Percentiles rank a stretch among this genome's conserved stretches.
Conservation (phyloP, 2,888 invertebrate genomes). For the Drosophila robusta region DNA sequence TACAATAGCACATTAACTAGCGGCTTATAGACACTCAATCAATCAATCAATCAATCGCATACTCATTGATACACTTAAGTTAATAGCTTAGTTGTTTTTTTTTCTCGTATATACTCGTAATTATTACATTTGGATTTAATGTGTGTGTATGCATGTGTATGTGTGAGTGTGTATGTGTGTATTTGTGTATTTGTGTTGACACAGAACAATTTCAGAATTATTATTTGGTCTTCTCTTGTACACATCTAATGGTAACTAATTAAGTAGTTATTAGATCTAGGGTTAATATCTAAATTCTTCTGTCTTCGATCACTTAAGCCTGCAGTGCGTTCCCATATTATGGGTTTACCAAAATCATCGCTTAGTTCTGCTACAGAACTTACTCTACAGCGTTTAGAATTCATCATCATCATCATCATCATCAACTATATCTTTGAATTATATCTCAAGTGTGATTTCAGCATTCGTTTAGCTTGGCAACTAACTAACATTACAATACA, state of each 20-base stretch:
- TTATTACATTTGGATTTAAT: constrained; percentile 51
- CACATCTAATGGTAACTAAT: constrained; percentile 75
- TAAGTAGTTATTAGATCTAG: constrained; percentile 46
- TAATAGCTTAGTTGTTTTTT: constrained; percentile 37
- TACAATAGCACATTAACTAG: constrained; percentile 48
- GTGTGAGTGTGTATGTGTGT: constrained; percentile 12
- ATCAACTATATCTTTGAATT: constrained; percentile 14
- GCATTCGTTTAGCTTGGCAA: constrained; percentile 65
- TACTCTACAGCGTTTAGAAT: constrained; percentile 50
- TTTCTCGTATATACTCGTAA: constrained; percentile 52
- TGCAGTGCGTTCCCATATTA: constrained; percentile 74
- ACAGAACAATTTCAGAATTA: constrained; percentile 59
- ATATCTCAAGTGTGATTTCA: constrained; percentile 44
- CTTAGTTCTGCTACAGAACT: constrained; percentile 76
- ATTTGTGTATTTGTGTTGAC: constrained; percentile 43
- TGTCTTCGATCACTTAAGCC: constrained; percentile 61
- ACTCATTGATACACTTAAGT: constrained; percentile 57
- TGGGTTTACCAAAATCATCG: constrained; percentile 60
- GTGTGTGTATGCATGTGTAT: constrained; percentile 11
- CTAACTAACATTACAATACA: constrained; percentile 64
- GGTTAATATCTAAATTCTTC: constrained; percentile 66
- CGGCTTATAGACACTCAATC: constrained; percentile 58
- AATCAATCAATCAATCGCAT: constrained; percentile 55
- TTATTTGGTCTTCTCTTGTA: constrained; percentile 77
- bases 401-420: constrained; percentile 49